phyloP scores from a whole-genome alignment of 1,140 invertebrate genomes.

The Sinonovacula constricta region DNA sequence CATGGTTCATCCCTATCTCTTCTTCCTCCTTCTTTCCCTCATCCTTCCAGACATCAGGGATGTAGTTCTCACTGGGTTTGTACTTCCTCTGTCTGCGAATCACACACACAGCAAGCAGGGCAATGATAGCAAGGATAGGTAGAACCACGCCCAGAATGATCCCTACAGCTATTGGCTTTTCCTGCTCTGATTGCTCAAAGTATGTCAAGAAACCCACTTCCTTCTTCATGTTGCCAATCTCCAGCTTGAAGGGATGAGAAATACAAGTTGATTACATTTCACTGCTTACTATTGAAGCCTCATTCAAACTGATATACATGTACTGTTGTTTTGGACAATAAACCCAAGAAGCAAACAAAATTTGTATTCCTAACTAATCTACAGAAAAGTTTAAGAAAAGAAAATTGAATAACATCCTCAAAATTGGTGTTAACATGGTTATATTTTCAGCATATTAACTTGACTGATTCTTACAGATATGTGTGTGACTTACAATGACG shows the following conservation, averaged over 20 bases:
- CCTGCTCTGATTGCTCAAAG: slow-evolving; percentile 53
- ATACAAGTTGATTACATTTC: too few relatives aligned
- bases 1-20: slow-evolving; percentile 67
- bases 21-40: slow-evolving; percentile 70
- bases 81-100: slow-evolving; percentile 72
- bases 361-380: too few relatives aligned
- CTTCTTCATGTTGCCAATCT: slow-evolving; percentile 65
- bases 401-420: too few relatives aligned
- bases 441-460: too few relatives aligned
- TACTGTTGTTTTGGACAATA: too few relatives aligned
- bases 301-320: too few relatives aligned
- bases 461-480: too few relatives aligned
- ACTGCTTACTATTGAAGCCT: too few relatives aligned
- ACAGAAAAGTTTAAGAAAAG: too few relatives aligned
- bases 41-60: slow-evolving; percentile 74
- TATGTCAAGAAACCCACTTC: slow-evolving; percentile 71
- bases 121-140: slow-evolving; percentile 73
- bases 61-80: slow-evolving; percentile 65
- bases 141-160: slow-evolving; percentile 73
- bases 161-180: slow-evolving; percentile 71
- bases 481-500: slow-evolving; percentile 63
- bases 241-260: slow-evolving; percentile 66
- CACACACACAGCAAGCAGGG: slow-evolving; percentile 71
- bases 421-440: too few relatives aligned
- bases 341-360: too few relatives aligned